Evolutionary conservation across 2,888 invertebrate species (phyloP).

Genomic region (Mythimna vitellina): DNA sequence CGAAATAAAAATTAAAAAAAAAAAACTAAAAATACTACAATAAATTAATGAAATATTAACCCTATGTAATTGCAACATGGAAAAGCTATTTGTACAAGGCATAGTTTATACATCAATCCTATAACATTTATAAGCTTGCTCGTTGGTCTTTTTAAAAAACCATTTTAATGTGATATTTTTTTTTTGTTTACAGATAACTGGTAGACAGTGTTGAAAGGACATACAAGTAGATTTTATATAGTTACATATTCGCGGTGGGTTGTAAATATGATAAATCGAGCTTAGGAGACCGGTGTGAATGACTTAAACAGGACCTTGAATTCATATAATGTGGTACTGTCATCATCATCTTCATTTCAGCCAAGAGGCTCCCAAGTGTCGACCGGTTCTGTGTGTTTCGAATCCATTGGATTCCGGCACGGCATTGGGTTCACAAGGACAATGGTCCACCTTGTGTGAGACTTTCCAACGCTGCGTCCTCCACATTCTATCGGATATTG

Average conservation of each 20-base stretch:
- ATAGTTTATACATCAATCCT: conserved; percentile 63
- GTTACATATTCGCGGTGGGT: conserved; percentile 17
- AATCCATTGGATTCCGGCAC: too few species aligned
- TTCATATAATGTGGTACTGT: too few species aligned
- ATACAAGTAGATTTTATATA: conserved; percentile 39
- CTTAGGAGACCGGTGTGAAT: neutral
- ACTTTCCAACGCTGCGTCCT: too few species aligned
- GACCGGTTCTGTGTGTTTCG: too few species aligned
- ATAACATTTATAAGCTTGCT: conserved; percentile 53
- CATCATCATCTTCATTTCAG: too few species aligned
- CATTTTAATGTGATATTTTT: conserved; percentile 34
- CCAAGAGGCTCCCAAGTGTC: too few species aligned
- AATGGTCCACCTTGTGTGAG: too few species aligned
- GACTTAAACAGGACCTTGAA: too few species aligned
- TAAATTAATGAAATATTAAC: conserved; percentile 64
- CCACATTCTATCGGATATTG: too few species aligned
- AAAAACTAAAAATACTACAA: conserved; percentile 57
- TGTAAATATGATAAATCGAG: neutral
- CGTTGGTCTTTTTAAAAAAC: conserved; percentile 54
- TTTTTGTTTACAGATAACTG: conserved; percentile 9
- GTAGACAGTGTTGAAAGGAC: conserved; percentile 22
- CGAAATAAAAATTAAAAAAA: conserved; percentile 27
- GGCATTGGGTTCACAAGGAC: too few species aligned
- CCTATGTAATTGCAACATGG: conserved; percentile 59
- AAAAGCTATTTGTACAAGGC: conserved; percentile 68